Conservation (phyloP, 2,113 vertebrate species). For the Gobio gobio region DNA sequence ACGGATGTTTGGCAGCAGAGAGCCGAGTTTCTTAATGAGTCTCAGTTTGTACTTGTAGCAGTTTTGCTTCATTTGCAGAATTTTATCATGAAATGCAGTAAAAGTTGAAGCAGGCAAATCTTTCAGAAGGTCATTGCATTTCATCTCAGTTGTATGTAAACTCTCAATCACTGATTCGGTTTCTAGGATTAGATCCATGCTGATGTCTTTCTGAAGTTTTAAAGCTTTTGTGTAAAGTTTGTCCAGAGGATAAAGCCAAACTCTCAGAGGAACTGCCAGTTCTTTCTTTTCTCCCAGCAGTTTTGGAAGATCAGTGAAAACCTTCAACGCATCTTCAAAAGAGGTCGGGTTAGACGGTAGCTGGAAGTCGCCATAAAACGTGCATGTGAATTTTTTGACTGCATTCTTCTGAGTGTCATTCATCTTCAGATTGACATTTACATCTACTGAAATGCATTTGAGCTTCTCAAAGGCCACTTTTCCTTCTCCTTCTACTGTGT, state of each 20-base stretch:
- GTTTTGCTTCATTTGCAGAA: neutral
- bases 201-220: too few species aligned
- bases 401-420: neutral
- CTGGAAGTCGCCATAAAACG: slow-evolving; percentile 31
- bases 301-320: neutral
- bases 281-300: neutral
- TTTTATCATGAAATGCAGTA: neutral
- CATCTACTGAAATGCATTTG: neutral
- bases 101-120: neutral
- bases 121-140: neutral
- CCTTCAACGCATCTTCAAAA: neutral
- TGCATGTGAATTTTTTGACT: slow-evolving; percentile 37
- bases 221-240: neutral
- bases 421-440: neutral
- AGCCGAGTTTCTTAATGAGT: neutral
- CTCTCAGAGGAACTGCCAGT: neutral
- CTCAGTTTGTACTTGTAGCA: neutral
- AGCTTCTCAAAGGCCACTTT: neutral
- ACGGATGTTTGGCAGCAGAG: neutral
- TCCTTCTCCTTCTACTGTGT: neutral
- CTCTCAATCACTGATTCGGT: too few species aligned
- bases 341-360: neutral
- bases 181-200: too few species aligned
- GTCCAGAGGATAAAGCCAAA: neutral
- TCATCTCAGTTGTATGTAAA: neutral